Base-by-base conservation (phyloP, 2,113 vertebrate genomes). In the Cyprichromis sp. region DNA sequence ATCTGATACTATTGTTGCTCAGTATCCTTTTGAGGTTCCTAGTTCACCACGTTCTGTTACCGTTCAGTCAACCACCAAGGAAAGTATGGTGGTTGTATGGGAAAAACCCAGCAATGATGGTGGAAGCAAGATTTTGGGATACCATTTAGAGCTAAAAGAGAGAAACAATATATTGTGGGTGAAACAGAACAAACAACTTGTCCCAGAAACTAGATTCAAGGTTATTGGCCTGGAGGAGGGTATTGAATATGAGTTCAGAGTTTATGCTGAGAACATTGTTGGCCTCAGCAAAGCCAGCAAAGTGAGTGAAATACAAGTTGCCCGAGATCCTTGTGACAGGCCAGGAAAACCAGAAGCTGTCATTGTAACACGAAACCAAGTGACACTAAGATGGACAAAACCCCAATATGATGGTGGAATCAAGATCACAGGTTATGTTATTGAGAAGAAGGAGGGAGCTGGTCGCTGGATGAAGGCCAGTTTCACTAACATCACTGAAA, bases 381-480 rank as follows among this genome's bases (percentile, higher is more conserved):
- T 99, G 84, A 98, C 98, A 47, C 97, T 99, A 80, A 97, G 97
- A 87, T 99, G 99, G 99, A 97, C 97, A 88, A 98, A 98, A 92
- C 99, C 99, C 53, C 95, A 96, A 63, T 98, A 98, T 85, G 98
- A 99, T 90, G 98, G 96, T 40, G 99, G 99, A 87, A 98, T 98
- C 91, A 98, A 98, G 92, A 98, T 99, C 90, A 99, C 97, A 57
- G 98, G 99, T 36, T 99, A 99, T 80, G 80, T 98, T 80, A 97
- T 99, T 94, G 99, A 99, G 94, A 99, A 98, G 95, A 99, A 98
- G 87, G 97, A 99, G 86, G 90, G 97, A 71, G 93, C 96, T 19
- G 98, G 98, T 8, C 98, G 98, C 26, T 99, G 99, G 99, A 99
- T 99, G 99, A 99, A 99, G 93, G 98, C 98, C 85, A 99, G 98